A percentile compares a stretch with the other conserved stretches of the same genome.
Evolutionary conservation across 2,113 vertebrate genomes (phyloP).

Genomic region (Chrysemys picta): DNA sequence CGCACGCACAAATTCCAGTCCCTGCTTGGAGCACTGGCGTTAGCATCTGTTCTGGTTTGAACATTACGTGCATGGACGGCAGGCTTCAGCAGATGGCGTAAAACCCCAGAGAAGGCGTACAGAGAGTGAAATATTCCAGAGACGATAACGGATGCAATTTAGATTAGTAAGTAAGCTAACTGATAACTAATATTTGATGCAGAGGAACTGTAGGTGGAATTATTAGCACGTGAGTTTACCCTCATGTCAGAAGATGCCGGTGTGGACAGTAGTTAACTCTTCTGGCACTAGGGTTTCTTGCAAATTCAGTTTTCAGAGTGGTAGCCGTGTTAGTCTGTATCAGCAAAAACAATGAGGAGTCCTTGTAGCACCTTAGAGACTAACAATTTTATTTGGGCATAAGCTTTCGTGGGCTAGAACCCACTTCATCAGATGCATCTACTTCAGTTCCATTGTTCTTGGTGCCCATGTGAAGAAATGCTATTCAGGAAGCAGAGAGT

Average conservation of each 20-base stretch:
- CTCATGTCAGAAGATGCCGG: neutral
- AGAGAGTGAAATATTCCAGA: neutral
- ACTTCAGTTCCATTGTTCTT: neutral
- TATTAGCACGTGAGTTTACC: neutral
- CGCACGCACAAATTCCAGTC: neutral
- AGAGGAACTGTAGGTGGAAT: neutral
- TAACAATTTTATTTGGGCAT: too few species aligned
- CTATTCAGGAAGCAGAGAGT: neutral
- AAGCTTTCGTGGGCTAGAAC: too few species aligned
- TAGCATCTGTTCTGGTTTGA: neutral
- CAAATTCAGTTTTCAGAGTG: neutral
- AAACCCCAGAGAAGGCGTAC: neutral
- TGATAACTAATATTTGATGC: neutral
- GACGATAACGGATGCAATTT: neutral
- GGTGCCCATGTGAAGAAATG: neutral
- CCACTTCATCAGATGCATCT: too few species aligned
- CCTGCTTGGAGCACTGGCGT: accelerated
- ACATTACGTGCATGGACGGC: neutral
- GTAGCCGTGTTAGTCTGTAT: too few species aligned
- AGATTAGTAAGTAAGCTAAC: neutral
- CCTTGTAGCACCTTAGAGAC: too few species aligned
- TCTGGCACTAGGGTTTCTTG: neutral
- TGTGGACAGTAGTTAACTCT: neutral
- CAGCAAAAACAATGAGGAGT: too few species aligned
- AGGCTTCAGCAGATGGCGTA: neutral